Percentiles rank a stretch among this genome's conserved stretches.
phyloP scores from a whole-genome alignment of 2,113 vertebrate genomes.

The Dryoscopus gambensis region DNA sequence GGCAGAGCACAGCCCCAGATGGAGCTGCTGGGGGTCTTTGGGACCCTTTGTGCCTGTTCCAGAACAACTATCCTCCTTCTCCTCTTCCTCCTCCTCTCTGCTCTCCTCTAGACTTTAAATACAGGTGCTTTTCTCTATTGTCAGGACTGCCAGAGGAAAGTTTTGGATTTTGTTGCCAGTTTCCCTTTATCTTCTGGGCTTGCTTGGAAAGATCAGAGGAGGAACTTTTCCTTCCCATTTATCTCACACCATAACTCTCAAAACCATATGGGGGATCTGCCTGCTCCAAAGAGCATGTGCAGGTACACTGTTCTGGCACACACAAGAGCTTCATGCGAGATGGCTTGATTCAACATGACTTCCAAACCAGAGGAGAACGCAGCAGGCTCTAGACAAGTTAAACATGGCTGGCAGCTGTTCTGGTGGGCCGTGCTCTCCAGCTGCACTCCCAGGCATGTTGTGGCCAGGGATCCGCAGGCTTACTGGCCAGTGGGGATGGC shows the following conservation, averaged over 20 bases:
- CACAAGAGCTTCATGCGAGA: not conserved
- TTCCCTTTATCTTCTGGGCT: not conserved
- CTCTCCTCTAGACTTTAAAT: not conserved
- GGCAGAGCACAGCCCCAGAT: not conserved
- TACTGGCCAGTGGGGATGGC: accelerated
- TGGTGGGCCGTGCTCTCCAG: not conserved
- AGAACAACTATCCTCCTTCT: not conserved
- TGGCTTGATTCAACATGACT: not conserved
- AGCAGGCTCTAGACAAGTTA: not conserved
- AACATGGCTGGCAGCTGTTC: not conserved
- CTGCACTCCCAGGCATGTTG: accelerated
- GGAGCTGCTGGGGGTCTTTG: not conserved
- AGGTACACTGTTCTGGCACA: not conserved
- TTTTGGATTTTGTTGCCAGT: not conserved
- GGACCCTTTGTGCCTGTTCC: not conserved
- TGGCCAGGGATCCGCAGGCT: accelerated
- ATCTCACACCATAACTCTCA: not conserved
- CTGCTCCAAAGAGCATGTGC: not conserved
- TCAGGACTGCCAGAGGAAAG: not conserved
- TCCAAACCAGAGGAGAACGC: not conserved
- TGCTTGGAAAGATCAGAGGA: not conserved
- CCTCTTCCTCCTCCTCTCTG: not conserved
- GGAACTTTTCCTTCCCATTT: not conserved
- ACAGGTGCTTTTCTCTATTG: not conserved
- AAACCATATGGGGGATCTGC: not conserved